phyloP scores from a whole-genome alignment of 30 jellyfish, hydroid and myxozoan species.

The Aurelia aurita region DNA sequence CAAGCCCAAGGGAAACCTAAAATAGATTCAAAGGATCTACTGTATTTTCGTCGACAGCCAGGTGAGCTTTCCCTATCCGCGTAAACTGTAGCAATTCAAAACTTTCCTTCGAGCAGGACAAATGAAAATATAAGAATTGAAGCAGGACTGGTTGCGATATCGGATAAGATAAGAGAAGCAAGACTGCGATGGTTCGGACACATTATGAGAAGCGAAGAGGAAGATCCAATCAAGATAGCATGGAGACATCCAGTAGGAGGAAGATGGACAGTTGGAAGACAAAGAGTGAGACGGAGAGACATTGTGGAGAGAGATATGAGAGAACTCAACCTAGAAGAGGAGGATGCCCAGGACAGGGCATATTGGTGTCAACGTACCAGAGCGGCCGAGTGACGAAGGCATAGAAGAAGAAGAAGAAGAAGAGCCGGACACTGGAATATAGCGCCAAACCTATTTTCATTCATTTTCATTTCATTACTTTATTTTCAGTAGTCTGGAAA shows the following conservation, averaged over 20 bases:
- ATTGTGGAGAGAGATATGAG: neutral
- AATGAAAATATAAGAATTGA: too few relatives aligned
- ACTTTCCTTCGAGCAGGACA: too few relatives aligned
- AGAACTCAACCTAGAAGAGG: neutral
- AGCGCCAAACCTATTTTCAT: too few relatives aligned
- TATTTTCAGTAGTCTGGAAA: too few relatives aligned
- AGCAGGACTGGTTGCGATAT: too few relatives aligned
- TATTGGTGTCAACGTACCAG: neutral
- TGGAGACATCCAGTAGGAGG: neutral
- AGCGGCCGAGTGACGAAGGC: neutral
- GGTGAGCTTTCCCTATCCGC: too few relatives aligned
- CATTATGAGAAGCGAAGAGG: neutral
- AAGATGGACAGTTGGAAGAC: neutral
- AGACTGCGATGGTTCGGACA: neutral
- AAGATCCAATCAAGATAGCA: neutral
- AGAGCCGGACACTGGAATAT: too few relatives aligned
- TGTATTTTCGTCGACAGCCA: too few relatives aligned
- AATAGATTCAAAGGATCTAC: neutral
- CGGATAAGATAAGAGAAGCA: too few relatives aligned
- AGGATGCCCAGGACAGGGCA: conserved; percentile 1
- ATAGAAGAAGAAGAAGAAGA: neutral
- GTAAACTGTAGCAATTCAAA: neutral
- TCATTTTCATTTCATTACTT: too few relatives aligned
- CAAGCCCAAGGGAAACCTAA: conserved; percentile 85
- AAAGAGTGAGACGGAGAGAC: neutral